Base-by-base conservation (phyloP, 2,888 invertebrate species). In the Drepanosiphum platanoidis region DNA sequence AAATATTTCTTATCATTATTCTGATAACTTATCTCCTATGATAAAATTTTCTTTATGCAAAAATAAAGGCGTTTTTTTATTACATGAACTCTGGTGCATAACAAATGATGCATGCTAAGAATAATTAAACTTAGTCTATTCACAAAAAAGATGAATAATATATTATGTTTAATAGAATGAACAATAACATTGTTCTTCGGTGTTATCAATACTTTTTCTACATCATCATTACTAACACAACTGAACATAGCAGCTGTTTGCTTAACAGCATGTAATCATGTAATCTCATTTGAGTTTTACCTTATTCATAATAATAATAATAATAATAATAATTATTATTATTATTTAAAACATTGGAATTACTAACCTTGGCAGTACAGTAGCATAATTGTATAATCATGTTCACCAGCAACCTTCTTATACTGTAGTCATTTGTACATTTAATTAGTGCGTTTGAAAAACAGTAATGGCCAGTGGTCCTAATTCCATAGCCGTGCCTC, bases 311-410 rank as follows among this genome's bases (percentile, higher is more conserved):
- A 74, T 75, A 34, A 58, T 81, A 22, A 64, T 72, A 42, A 83
- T n/a, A n/a, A n/a, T n/a, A n/a, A n/a, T n/a, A n/a, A n/a, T n/a
- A n/a, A n/a, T n/a, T n/a, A n/a, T n/a, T n/a, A n/a, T n/a, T n/a
- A n/a, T 66, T 66, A 82, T 82, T 66, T 32, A 64, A 46, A 46
- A 72, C 66, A 64, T 34, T 52, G 30, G 36, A 84, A 77, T 84
- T 77, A 52, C 68, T 84, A 84, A 84, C 84, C 84, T 84, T 84
- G 84, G 52, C 58, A 32, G n/a, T 52, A 15, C 58, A 58, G 39
- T 61, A 61, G 32, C 15, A 71, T 27, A 70, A 58, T 18, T 77
- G 68, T 39, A n/a, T 36, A 58, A 84, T 77, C 52, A 84, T 84
- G 70, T 77, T 77, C 1, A 36, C 66, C 36, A 75, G 8, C 68